Evolutionary conservation across 2,888 invertebrate genomes (phyloP), one percentile per base, ranked within the genome.

Genomic region (Meghimatium bilineatum): DNA sequence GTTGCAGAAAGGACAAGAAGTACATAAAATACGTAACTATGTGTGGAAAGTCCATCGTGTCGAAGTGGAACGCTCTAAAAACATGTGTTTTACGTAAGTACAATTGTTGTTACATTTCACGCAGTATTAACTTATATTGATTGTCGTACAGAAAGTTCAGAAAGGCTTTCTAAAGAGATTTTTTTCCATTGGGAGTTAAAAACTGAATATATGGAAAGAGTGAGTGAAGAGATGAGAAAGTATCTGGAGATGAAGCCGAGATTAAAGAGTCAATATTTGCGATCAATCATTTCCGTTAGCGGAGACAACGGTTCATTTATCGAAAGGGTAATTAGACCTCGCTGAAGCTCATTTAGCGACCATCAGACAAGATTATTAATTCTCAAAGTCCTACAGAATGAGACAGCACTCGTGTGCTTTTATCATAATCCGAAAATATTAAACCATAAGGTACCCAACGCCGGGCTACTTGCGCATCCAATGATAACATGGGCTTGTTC

Each of bases 261-360:
- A 72, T 72, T 44, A 49, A 72, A 44, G n/a, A 49, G 12, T 49
- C 34, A 26, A 72, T 72, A 49, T 49, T 72, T 14, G 2, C 72
- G 44, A 72, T 72, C 44, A n/a, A 49, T 72, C 72, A 72, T 10
- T 44, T 49, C 23, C 26, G 20, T 12, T 6, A 26, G 38, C n/a
- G 8, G 26, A 29, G 36, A 29, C 23, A 49, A 72, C n/a, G 49
- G 44, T 26, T 72, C 36, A 6, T n/a, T 72, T 44, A 72, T 29
- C 44, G n/a, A 20, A 29, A 72, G 49, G 44, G 44, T 44, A 72
- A 72, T 72, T 49, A 72, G 72, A 72, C 44, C 69, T 69, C 36
- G 5, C 36, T 23, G 69, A 69, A 69, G 69, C 69, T 69, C 69
- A 36, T 69, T 69, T 69, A 34, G 69, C 36, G 34, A 38, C 69